phyloP scores from a whole-genome alignment of 2,888 invertebrate species.

The Cheilosia scutellata region DNA sequence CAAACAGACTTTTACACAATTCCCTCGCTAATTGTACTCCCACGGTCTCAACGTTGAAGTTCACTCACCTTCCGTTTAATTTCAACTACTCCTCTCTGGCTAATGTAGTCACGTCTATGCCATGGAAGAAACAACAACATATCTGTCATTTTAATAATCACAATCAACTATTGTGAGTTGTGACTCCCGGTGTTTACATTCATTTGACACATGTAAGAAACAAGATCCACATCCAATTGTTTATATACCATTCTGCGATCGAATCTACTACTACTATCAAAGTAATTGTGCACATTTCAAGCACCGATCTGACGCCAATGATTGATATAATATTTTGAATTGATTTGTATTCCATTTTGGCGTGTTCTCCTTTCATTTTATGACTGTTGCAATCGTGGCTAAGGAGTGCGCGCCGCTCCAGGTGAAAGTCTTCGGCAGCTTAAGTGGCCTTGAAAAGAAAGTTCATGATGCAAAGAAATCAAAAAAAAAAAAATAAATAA shows the following conservation, averaged over 20 bases:
- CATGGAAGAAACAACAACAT: conserved; percentile 11
- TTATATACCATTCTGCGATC: background rate
- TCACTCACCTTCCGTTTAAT: conserved; percentile 41
- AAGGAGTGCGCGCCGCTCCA: conserved; percentile 4
- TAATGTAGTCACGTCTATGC: conserved; percentile 32
- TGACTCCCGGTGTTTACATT: conserved; percentile 29
- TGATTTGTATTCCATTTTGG: conserved; percentile 24
- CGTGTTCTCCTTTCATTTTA: conserved; percentile 16
- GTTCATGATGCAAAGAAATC: conserved; percentile 54
- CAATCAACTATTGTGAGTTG: conserved; percentile 18
- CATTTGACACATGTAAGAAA: background rate
- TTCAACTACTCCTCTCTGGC: conserved; percentile 5
- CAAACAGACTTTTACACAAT: conserved; percentile 2
- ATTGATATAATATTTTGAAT: conserved; percentile 37
- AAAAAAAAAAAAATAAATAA: background rate
- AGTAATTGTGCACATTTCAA: conserved; percentile 25
- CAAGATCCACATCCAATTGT: conserved; percentile 29
- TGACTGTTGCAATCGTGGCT: background rate
- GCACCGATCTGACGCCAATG: conserved; percentile 22
- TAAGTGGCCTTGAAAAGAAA: conserved; percentile 74
- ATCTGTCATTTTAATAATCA: conserved; percentile 22
- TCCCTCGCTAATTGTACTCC: conserved; percentile 40
- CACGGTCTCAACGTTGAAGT: conserved; percentile 38
- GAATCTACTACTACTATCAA: background rate
- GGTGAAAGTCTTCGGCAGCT: conserved; percentile 44